Conservation (phyloP, 1,140 invertebrate genomes). For the Lamellibrachia luymesi region DNA sequence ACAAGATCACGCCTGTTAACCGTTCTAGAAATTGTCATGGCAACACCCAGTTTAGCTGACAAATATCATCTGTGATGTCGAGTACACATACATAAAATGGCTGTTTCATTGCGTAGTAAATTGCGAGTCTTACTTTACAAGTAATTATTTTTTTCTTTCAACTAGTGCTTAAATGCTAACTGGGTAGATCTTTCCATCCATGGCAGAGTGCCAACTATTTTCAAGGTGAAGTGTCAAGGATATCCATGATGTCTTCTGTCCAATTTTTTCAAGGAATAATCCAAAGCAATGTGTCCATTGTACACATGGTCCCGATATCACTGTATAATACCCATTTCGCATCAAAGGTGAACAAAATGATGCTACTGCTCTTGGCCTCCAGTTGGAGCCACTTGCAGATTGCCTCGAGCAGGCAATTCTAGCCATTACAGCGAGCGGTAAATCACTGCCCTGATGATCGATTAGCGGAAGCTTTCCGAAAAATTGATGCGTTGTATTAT, state of each 20-base stretch:
- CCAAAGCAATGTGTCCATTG: too few relatives aligned
- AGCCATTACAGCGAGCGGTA: too few relatives aligned
- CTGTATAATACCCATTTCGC: too few relatives aligned
- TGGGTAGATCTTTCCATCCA: not conserved
- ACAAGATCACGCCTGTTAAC: not conserved
- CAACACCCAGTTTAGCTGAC: not conserved
- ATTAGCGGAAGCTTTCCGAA: too few relatives aligned
- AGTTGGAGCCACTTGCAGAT: too few relatives aligned
- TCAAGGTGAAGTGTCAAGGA: not conserved
- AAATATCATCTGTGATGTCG: not conserved
- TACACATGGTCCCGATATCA: too few relatives aligned
- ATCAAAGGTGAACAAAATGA: too few relatives aligned
- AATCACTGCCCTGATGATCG: too few relatives aligned
- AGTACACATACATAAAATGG: not conserved
- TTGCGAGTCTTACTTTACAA: not conserved
- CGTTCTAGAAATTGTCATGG: not conserved
- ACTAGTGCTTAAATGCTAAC: not conserved
- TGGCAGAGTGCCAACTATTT: not conserved
- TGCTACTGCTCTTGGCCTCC: too few relatives aligned
- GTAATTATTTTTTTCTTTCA: not conserved
- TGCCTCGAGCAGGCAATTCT: too few relatives aligned
- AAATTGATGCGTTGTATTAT: too few relatives aligned
- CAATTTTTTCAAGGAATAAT: too few relatives aligned
- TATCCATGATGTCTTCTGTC: not conserved
- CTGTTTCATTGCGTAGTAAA: not conserved